Conservation (phyloP, 2,113 vertebrate species). For the Etheostoma spectabile region DNA sequence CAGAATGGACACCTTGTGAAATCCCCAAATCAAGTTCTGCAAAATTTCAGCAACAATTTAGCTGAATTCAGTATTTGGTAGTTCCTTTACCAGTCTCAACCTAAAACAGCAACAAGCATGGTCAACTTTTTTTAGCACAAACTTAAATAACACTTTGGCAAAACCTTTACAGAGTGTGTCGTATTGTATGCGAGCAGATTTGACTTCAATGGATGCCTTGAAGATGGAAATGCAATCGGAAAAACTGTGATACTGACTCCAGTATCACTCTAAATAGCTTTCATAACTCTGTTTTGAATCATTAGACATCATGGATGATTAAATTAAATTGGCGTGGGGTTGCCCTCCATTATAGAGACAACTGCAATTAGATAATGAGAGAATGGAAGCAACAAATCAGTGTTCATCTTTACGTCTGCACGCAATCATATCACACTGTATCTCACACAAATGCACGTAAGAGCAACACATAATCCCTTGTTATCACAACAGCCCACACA, state of each 20-base stretch:
- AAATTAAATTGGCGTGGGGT: background rate
- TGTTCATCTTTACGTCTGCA: slow-evolving; percentile 4
- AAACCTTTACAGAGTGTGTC: background rate
- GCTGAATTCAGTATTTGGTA: background rate
- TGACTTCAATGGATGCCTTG: background rate
- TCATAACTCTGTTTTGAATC: slow-evolving; percentile 15
- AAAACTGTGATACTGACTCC: slow-evolving; percentile 19
- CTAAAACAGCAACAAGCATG: background rate
- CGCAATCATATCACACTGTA: slow-evolving; percentile 9
- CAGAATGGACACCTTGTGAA: no score
- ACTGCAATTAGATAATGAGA: slow-evolving; percentile 1
- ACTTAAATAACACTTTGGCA: background rate
- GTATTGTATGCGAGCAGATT: background rate
- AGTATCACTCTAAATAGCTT: slow-evolving; percentile 14
- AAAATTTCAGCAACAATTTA: background rate
- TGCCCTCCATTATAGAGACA: background rate
- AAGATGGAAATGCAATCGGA: slow-evolving; percentile 31
- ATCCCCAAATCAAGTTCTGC: background rate
- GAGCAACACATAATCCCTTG: slow-evolving; percentile 17
- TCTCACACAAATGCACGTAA: slow-evolving; percentile 17
- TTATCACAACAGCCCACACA: slow-evolving; percentile 47
- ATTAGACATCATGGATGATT: background rate
- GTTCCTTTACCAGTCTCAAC: background rate
- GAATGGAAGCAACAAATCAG: slow-evolving; percentile 25
- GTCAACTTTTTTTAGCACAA: background rate